Evolutionary conservation across 2,113 vertebrate genomes (phyloP), one percentile per base, ranked within the genome.

Genomic region (Bambusicola thoracicus): DNA sequence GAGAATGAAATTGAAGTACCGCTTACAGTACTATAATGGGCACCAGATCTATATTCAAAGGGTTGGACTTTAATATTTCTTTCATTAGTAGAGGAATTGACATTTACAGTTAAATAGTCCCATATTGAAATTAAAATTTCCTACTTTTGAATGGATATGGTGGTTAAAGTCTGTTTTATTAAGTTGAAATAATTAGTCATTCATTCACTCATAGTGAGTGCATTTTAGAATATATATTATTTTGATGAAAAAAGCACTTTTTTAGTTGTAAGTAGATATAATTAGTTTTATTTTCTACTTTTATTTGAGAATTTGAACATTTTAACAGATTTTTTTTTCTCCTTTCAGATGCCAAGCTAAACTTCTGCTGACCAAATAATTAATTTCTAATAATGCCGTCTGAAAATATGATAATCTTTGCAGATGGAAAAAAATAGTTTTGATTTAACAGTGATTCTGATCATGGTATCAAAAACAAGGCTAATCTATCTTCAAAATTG

Each of bases 271-370:
- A 67, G 21, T 49, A 86, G 41, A 61, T 85, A 51, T 40, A 79
- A 87, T 68, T 82, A 56, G 13, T 73, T 77, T 91, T 85, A 59
- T 58, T 94, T 90, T 17, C 55, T 67, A 29, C 25, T 85, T 91
- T 11, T 13, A 24, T 69, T 79, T 89, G 41, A 82, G 44, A 5
- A 51, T 76, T 61, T 48, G 18, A 67, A n/a, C 3, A 53, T 67
- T 87, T 87, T 69, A 73, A n/a, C 8, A 85, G 9, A 15, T 44
- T 44, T 44, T 15, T 43, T 43, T 68, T 68, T 87, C 84, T 84
- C 13, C 4, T 63, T 91, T 90, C n/a, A 91, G 40, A 46, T 87
- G 85, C 27, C 5, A 9, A 10, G 29, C 59, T 74, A 83, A 92
- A 85, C 25, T 78, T 93, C 21, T 66, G 14, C 5, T 83, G 34